Conservation (phyloP, 2,888 invertebrate genomes). For the Melanophora roralis region DNA sequence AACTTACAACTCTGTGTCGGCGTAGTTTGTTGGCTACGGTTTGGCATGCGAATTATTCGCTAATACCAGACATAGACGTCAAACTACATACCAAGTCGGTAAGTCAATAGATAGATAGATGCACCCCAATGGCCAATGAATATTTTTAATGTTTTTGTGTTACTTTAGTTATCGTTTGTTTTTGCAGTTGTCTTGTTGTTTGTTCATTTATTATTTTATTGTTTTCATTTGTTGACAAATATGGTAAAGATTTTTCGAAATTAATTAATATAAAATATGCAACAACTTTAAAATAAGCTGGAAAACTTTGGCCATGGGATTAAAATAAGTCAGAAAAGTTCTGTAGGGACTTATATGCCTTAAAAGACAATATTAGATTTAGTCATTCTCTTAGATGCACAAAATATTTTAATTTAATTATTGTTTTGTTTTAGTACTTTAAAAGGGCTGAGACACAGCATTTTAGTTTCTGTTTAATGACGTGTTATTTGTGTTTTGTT, state of each 20-base stretch:
- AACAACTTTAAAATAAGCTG: conserved; percentile 2
- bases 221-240: conserved; percentile 55
- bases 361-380: too few species aligned
- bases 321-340: conserved; percentile 27
- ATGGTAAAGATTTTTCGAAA: conserved; percentile 53
- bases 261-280: conserved; percentile 53
- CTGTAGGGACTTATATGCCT: too few species aligned
- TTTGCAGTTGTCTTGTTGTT: conserved; percentile 42
- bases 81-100: conserved; percentile 16
- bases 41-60: conserved; percentile 72
- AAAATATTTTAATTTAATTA: conserved; percentile 27
- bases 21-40: conserved; percentile 70
- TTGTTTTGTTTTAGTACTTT: too few species aligned
- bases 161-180: not conserved
- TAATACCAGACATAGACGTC: conserved; percentile 58
- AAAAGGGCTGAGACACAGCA: too few species aligned
- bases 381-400: too few species aligned
- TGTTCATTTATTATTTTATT: conserved; percentile 12
- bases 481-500: too few species aligned
- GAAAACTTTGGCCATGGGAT: conserved; percentile 22
- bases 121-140: conserved; percentile 55
- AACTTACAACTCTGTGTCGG: conserved; percentile 73
- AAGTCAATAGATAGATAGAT: conserved; percentile 36
- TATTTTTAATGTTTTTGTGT: conserved; percentile 65
- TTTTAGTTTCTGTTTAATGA: too few species aligned